These are phyloP conservation scores for Trachops cirrhosus DNA, from an alignment of 2,797 vertebrate genomes.

Conservation along the genomic window DNA sequence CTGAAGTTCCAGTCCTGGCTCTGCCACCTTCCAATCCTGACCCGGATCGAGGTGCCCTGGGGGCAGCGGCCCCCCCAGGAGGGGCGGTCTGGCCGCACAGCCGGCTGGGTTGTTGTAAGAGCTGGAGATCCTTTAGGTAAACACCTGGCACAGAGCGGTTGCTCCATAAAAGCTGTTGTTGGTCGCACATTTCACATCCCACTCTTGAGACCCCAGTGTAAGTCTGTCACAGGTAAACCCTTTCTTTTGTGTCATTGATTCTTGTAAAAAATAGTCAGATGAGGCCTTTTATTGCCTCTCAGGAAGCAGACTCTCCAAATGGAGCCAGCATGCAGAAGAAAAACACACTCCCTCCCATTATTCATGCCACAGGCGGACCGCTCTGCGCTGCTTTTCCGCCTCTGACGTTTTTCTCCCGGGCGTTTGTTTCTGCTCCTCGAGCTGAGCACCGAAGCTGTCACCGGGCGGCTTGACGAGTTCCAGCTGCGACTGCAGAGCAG, in stretches of 20 bases:
- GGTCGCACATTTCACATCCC: not conserved
- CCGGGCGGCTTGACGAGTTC: not conserved
- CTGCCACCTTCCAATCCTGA: not conserved
- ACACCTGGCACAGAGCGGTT: not conserved
- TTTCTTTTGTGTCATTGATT: not conserved
- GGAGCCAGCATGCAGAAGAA: not conserved
- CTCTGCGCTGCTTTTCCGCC: not conserved
- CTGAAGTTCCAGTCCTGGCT: not conserved
- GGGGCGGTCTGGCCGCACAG: accelerated
- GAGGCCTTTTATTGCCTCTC: not conserved
- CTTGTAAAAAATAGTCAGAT: not conserved
- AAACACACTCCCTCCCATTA: not conserved
- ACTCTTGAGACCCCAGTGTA: not conserved
- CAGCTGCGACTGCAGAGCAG: not conserved
- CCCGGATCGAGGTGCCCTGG: not conserved
- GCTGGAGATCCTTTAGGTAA: not conserved
- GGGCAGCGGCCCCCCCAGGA: not conserved
- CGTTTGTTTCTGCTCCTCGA: not conserved
- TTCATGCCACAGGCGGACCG: not conserved
- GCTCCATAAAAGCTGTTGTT: not conserved
- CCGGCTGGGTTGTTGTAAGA: not conserved
- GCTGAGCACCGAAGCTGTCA: not conserved
- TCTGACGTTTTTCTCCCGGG: not conserved
- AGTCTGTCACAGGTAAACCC: not conserved
- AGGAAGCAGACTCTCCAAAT: not conserved